Conservation (phyloP, 37 sponge, comb jelly and placozoan genomes). For the Halichondria panicea region DNA sequence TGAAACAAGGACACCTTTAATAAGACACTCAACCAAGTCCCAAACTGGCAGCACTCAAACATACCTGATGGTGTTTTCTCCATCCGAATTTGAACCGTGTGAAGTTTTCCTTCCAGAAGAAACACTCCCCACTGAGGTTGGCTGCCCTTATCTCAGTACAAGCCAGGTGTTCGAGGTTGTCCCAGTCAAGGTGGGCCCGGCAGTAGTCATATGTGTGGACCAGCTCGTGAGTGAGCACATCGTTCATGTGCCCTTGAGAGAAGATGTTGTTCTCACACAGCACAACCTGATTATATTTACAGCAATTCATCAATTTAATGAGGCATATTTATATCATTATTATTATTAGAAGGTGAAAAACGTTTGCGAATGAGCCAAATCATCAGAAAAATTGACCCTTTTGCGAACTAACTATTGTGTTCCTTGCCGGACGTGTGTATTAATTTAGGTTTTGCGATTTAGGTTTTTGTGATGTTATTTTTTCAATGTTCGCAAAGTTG, state of each 20-base stretch:
- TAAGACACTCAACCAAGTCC: too few relatives aligned
- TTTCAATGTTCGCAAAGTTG: too few relatives aligned
- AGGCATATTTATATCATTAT: background rate
- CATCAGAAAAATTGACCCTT: too few relatives aligned
- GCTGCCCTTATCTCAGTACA: constrained; percentile 91
- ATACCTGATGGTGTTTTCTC: constrained; percentile 89
- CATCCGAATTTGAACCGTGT: constrained; percentile 88
- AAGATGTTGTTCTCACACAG: constrained; percentile 92
- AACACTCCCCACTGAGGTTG: constrained; percentile 94
- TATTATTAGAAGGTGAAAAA: too few relatives aligned
- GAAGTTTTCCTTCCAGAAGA: constrained; percentile 91
- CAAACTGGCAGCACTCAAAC: too few relatives aligned
- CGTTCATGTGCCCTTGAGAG: constrained; percentile 81
- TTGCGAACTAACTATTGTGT: too few relatives aligned
- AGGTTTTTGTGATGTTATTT: too few relatives aligned
- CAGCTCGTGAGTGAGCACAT: constrained; percentile 89
- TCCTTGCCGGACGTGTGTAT: too few relatives aligned
- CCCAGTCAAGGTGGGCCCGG: constrained; percentile 79
- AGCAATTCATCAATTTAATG: background rate
- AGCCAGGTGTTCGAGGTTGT: constrained; percentile 82
- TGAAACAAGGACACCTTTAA: too few relatives aligned
- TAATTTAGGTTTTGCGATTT: too few relatives aligned
- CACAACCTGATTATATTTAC: constrained; percentile 56
- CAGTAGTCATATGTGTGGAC: constrained; percentile 89
- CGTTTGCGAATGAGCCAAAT: too few relatives aligned